A percentile compares a stretch with the other conserved stretches of the same genome.
phyloP scores from a whole-genome alignment of 2,797 vertebrate species.

The Thunnus albacares region DNA sequence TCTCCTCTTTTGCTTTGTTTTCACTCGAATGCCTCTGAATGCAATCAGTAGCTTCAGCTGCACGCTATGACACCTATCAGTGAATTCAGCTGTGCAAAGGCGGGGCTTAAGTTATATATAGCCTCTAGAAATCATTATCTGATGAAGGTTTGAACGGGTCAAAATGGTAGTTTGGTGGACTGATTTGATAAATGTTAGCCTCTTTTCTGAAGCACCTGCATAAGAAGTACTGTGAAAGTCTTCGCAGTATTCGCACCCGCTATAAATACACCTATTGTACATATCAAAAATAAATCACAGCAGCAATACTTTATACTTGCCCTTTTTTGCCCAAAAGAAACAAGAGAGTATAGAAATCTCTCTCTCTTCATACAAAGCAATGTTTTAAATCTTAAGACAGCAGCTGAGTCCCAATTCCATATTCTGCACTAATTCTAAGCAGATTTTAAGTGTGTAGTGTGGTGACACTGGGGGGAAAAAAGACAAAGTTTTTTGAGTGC shows the following conservation, averaged over 20 bases:
- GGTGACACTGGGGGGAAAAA: neutral
- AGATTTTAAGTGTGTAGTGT: neutral
- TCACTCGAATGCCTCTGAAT: neutral
- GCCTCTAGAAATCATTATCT: neutral
- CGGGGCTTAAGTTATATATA: neutral
- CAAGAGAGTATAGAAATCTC: neutral
- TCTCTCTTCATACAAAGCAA: too few species aligned
- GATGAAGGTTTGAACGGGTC: neutral
- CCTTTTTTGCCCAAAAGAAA: neutral
- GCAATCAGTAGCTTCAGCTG: neutral
- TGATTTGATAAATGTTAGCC: neutral
- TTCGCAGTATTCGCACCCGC: too few species aligned
- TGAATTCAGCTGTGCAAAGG: neutral
- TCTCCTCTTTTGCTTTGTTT: neutral
- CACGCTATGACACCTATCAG: neutral
- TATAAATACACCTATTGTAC: neutral
- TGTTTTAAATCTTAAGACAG: neutral
- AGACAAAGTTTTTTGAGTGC: neutral
- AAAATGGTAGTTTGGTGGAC: neutral
- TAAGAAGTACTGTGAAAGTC: too few species aligned
- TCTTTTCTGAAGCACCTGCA: constrained; percentile 4
- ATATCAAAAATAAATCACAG: neutral
- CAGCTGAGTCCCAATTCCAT: neutral
- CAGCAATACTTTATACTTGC: neutral
- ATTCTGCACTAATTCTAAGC: neutral